Percentiles rank a stretch among this genome's conserved stretches.
Conservation (phyloP, 2,113 vertebrate genomes). For the Sus scrofa region T2T-Sscrofa CM000814.6:28023501-28024000, state of each 20-base stretch:
- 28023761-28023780: not conserved
- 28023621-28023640: not conserved
- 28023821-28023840: not conserved
- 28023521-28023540: constrained; percentile 19
- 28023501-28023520: not conserved
- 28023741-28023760: not conserved
- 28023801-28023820: not conserved
- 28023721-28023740: not conserved
- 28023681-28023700: not conserved
- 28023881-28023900: no score
- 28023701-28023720: not conserved
- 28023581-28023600: not conserved
- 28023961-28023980: no score
- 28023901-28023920: no score
- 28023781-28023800: not conserved
- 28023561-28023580: not conserved
- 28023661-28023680: not conserved
- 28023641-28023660: not conserved
- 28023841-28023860: no score
- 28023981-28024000: no score
- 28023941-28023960: no score
- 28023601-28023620: not conserved
- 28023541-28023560: not conserved
- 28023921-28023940: no score
- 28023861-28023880: no score